Evolutionary conservation across 2,797 vertebrate species (phyloP), one percentile per base, ranked within the genome.

Genomic region (Ctenopoma multispine): DNA sequence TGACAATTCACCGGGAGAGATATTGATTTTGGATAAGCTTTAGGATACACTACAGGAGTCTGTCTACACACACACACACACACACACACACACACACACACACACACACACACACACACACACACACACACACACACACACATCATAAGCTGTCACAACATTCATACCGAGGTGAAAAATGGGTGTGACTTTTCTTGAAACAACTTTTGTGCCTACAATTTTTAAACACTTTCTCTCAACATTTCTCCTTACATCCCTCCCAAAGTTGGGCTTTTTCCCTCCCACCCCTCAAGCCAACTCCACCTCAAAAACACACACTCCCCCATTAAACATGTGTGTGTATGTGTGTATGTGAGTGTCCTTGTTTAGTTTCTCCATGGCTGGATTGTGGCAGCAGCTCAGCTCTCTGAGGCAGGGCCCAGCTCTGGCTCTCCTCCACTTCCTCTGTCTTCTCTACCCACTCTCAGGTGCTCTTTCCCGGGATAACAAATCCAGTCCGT

Each of bases 361-460:
- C 59, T 84, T 59, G 49, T 65, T 90, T 87, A 89, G 82, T 92
- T 74, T 89, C 78, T 81, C 77, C 84, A 93, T 94, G 93, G 93
- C 90, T 87, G 77, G 64, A 72, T 72, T 77, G 83, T 68, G 79
- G 83, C 89, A 84, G 88, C 89, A 83, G 81, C 82, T 82, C 72
- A 55, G 79, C 61, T 81, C 84, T 72, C 72, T 68, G 47, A 57
- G 43, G 63, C 84, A 67, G 76, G 72, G 82, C 79, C 62, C 55
- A 69, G 68, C 59, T 50, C 72, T 86, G 71, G 61, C 56, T 70
- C 82, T 92, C 61, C 64, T 92, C 38, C 79, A 70, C 67, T 38
- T 91, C 36, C 63, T 86, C 24, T 72, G 62, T 44, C 54, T 92
- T 71, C 72, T 90, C 36, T 82, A n/a, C 74, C 79, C 84, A 23